A percentile compares a stretch with the other conserved stretches of the same genome.
phyloP scores from a whole-genome alignment of 2,797 vertebrate genomes.

The Intellagama lesueurii region DNA sequence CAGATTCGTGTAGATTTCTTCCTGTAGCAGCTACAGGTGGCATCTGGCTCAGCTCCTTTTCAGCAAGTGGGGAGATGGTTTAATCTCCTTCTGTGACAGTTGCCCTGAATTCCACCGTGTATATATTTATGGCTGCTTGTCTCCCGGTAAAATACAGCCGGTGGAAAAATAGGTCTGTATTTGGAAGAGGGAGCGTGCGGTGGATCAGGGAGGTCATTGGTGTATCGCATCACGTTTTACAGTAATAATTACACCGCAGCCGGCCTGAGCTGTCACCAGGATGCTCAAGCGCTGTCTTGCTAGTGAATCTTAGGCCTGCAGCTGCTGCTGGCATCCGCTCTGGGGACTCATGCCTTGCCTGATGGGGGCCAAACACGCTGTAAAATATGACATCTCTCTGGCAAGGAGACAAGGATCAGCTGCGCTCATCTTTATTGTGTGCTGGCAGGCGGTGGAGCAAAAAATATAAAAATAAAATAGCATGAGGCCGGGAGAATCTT shows the following conservation, averaged over 20 bases:
- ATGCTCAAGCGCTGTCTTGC: neutral
- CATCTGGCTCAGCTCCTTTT: neutral
- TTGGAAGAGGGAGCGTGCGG: neutral
- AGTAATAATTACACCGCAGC: fast-evolving
- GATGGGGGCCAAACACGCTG: neutral
- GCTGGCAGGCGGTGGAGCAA: neutral
- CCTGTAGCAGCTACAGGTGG: neutral
- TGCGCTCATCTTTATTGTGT: neutral
- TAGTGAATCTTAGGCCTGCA: neutral
- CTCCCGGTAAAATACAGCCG: neutral
- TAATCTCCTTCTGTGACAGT: neutral
- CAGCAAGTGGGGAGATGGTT: neutral
- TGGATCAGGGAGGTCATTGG: too few species aligned
- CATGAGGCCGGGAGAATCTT: neutral
- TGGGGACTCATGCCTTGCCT: too few species aligned
- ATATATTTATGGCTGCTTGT: neutral
- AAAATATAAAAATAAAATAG: neutral
- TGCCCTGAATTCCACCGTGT: neutral
- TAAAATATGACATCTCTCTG: neutral
- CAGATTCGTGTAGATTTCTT: neutral
- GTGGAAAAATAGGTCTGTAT: neutral
- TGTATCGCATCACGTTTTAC: neutral
- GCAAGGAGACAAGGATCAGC: neutral
- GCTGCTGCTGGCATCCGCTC: neutral
- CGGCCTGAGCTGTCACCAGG: neutral